These are phyloP conservation scores for Epinephelus awoara DNA, from an alignment of 2,797 vertebrate species.

Conservation along the genomic window DNA sequence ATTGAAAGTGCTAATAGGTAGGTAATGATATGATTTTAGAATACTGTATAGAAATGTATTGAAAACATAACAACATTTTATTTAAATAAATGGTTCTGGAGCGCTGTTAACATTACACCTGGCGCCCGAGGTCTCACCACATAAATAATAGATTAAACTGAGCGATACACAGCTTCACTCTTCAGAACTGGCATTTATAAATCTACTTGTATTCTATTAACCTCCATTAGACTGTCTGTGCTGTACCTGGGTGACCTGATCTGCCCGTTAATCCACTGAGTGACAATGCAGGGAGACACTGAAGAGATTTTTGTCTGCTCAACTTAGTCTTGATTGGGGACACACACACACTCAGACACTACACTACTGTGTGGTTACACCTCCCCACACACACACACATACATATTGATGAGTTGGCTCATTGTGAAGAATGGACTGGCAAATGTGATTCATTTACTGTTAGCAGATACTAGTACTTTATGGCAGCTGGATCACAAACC, in stretches of 20 bases:
- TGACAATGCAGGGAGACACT: neutral
- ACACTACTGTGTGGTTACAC: neutral
- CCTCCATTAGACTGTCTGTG: neutral
- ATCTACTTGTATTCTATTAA: constrained; percentile 23
- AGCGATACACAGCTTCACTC: neutral
- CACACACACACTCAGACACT: neutral
- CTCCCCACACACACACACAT: neutral
- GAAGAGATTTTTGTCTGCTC: neutral
- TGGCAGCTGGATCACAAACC: too few relatives aligned
- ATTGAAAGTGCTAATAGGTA: too few relatives aligned
- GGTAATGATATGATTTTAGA: neutral
- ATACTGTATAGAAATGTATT: neutral
- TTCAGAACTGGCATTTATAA: neutral
- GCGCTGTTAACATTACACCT: neutral
- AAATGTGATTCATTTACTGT: too few relatives aligned
- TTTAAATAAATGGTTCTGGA: too few relatives aligned
- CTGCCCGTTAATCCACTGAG: constrained; percentile 14
- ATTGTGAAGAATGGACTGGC: neutral
- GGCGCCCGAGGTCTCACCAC: neutral
- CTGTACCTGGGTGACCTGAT: constrained; percentile 6
- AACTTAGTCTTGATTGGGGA: neutral
- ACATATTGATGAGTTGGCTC: neutral
- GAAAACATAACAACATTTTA: too few relatives aligned
- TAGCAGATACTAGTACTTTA: too few relatives aligned
- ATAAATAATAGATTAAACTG: neutral